phyloP scores from a whole-genome alignment of 1,140 invertebrate genomes.

The Brachionus sp. region DNA sequence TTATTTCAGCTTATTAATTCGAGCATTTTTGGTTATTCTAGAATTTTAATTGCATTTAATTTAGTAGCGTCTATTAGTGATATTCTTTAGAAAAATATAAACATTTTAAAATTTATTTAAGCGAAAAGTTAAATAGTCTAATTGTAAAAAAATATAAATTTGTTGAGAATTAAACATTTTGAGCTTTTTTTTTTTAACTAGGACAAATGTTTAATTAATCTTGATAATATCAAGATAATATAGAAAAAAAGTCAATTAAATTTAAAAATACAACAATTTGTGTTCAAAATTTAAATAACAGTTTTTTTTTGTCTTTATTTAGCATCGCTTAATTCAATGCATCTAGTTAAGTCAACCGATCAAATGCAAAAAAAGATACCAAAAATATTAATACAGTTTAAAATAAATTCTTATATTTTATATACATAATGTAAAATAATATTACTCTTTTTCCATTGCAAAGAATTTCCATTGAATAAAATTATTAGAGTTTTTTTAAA shows the following conservation, averaged over 20 bases:
- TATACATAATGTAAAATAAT: constrained; percentile 12
- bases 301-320: neutral
- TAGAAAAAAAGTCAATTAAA: too few relatives aligned
- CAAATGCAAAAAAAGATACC: constrained; percentile 1
- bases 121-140: too few relatives aligned
- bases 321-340: neutral
- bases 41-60: neutral
- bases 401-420: neutral
- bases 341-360: neutral
- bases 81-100: neutral
- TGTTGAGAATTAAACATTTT: neutral
- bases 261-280: neutral
- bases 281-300: neutral
- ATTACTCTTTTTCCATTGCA: neutral
- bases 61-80: neutral
- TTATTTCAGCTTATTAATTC: neutral
- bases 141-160: too few relatives aligned
- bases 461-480: neutral
- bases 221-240: neutral
- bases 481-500: neutral
- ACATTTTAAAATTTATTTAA: neutral
- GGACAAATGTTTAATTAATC: neutral
- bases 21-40: neutral
- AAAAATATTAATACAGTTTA: constrained; percentile 1
- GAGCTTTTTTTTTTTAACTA: neutral